These are phyloP conservation scores for Bursaphelenchus okinawaensis DNA, from an alignment of 2,888 invertebrate species.

Conservation along the genomic window DNA sequence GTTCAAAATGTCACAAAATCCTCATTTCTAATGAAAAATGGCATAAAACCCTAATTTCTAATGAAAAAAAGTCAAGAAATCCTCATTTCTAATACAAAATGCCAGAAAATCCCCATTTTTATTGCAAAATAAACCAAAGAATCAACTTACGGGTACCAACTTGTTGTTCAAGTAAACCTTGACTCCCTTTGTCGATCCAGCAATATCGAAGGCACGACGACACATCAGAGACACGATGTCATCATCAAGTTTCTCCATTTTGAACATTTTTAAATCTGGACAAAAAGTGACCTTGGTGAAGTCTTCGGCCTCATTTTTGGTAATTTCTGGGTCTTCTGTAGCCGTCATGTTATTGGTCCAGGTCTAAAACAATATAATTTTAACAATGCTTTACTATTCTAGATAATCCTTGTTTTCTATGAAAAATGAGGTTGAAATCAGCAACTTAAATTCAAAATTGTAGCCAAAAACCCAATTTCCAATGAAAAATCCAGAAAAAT, in stretches of 20 bases:
- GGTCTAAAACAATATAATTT: conserved; percentile 65
- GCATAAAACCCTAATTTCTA: background rate
- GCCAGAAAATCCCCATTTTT: background rate
- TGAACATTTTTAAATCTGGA: conserved; percentile 88
- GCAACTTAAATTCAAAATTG: no score
- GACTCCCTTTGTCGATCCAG: conserved; percentile 80
- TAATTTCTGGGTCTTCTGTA: conserved; percentile 70
- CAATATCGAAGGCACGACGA: conserved; percentile 87
- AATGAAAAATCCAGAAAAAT: no score
- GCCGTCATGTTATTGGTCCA: conserved; percentile 95
- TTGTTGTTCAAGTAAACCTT: conserved; percentile 85
- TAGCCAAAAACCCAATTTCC: no score
- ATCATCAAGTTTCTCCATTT: conserved; percentile 84
- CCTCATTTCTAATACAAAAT: background rate
- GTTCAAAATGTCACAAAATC: background rate
- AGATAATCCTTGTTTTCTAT: no score
- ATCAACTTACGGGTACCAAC: conserved; percentile 66
- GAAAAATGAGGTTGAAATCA: no score
- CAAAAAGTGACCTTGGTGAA: conserved; percentile 87
- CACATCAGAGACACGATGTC: conserved; percentile 88
- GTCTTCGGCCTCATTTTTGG: conserved; percentile 69
- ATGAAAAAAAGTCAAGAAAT: no score
- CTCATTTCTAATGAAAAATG: background rate
- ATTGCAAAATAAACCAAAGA: background rate
- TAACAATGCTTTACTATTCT: no score